Percentiles rank a stretch among this genome's conserved stretches.
Conservation (phyloP, 2,888 invertebrate species). For the Sinhomidia bicolor region DNA sequence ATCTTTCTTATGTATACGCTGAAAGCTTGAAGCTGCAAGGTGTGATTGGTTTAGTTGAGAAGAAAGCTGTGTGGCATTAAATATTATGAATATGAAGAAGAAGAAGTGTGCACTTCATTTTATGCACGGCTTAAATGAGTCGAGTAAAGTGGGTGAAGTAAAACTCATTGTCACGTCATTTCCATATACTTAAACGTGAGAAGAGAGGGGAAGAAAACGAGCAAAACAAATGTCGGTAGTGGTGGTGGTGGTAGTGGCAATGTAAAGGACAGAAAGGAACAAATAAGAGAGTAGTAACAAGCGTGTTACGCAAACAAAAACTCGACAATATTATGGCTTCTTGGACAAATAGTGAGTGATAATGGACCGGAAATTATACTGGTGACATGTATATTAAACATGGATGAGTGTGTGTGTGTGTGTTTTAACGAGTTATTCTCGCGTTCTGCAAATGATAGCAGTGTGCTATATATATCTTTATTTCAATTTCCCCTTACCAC, state of each 20-base stretch:
- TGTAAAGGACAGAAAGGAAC: neutral
- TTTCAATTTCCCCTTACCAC: constrained; percentile 67
- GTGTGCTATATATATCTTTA: constrained; percentile 34
- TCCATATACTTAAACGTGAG: neutral
- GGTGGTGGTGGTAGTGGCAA: no score
- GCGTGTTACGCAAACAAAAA: constrained; percentile 42
- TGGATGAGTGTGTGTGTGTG: constrained; percentile 32
- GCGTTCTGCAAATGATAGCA: constrained; percentile 1
- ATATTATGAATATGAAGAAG: neutral
- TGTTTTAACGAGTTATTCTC: constrained; percentile 14
- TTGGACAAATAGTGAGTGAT: constrained; percentile 65
- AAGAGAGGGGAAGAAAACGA: neutral
- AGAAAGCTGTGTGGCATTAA: neutral
- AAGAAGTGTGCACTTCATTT: neutral
- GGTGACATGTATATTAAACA: constrained; percentile 72
- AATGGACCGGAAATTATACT: constrained; percentile 73
- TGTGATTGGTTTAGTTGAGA: neutral
- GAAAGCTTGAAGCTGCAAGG: no score
- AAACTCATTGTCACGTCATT: neutral
- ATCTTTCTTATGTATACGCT: no score
- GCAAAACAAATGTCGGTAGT: neutral
- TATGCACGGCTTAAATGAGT: neutral
- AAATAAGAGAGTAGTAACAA: neutral
- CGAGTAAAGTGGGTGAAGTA: neutral
- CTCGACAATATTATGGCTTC: constrained; percentile 65